Base-by-base conservation (phyloP, 2,113 vertebrate species). In the Dromas ardeola region DNA sequence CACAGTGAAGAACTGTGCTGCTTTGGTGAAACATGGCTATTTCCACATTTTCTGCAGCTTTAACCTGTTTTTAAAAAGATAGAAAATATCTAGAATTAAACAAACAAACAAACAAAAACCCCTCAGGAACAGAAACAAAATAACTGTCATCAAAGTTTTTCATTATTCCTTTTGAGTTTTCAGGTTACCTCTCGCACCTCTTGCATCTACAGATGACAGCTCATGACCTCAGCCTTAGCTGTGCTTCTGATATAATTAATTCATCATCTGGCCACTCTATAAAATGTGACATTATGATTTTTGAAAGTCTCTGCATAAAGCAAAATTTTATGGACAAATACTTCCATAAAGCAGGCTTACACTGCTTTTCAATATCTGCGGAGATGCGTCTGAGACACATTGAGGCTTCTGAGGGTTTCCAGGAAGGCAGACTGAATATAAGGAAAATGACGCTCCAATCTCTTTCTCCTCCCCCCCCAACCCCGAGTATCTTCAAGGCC, bases 1-100 rank as follows among this genome's bases (percentile, higher is more conserved):
- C 97, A 97, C 95, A 95, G 67, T 93, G 86, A 98, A 84, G 42
- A 58, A 89, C 34, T 66, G 85, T 78, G 53, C 26, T 3, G 2
- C 65, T 93, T 74, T 72, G 67, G 87, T 87, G 85, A 85, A 97
- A 94, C 59, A 94, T 47, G 43, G 67, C 56, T 76, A 36, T 92
- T 95, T 91, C 88, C 47, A 70, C n/a, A 88, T 96, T 93, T 95
- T 78, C 88, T 69, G 5, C 20, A 80, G 86, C 65, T 95, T 81
- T 80, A 89, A 76, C 29, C 29, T 32, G 79, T 93, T 91, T 67
- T 62, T 36, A 67, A 72, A 74, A 76, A 52, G 52, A 19, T 36
- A 59, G 23, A 13, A 93, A 55, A 20, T 32, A 84, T 62, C 15
- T 34, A 90, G 17, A 63, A 94, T 89, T 40, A 71, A 96, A 79